phyloP scores from a whole-genome alignment of 2,113 vertebrate species.

The Mus musculus region DNA sequence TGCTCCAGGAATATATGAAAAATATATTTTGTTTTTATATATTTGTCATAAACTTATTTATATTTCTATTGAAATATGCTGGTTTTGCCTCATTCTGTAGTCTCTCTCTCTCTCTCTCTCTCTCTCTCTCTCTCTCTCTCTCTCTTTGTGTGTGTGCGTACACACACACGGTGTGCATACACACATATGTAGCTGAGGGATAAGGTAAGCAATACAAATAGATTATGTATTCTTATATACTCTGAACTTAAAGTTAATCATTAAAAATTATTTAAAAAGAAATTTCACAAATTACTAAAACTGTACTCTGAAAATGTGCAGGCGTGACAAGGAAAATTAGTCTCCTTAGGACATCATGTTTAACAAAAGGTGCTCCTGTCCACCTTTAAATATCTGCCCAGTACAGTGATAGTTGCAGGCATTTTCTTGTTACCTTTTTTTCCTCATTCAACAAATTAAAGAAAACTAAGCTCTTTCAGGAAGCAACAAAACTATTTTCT shows the following conservation, averaged over 20 bases:
- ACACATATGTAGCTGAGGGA: background rate
- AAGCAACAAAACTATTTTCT: slow-evolving; percentile 71
- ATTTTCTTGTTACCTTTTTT: slow-evolving; percentile 58
- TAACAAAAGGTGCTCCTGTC: slow-evolving; percentile 51
- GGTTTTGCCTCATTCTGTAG: background rate
- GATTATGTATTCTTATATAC: background rate
- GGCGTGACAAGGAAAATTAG: background rate
- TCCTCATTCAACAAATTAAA: slow-evolving; percentile 64
- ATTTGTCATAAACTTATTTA: slow-evolving; percentile 44
- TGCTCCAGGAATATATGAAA: slow-evolving; percentile 28
- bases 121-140: background rate
- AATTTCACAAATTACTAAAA: background rate
- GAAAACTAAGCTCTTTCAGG: slow-evolving; percentile 51
- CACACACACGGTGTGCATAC: background rate
- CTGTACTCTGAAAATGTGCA: background rate
- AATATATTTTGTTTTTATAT: background rate
- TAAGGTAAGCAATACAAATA: background rate
- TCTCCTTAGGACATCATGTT: background rate
- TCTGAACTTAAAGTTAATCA: background rate
- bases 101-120: too few species aligned
- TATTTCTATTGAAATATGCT: slow-evolving; percentile 20
- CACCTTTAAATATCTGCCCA: background rate
- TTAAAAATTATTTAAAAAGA: slow-evolving; percentile 19
- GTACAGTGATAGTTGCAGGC: slow-evolving; percentile 55
- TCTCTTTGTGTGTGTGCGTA: background rate